Base-by-base conservation (phyloP, 53 echinoderm and acorn worm genomes). In the Hippasteria phrygiana region DNA sequence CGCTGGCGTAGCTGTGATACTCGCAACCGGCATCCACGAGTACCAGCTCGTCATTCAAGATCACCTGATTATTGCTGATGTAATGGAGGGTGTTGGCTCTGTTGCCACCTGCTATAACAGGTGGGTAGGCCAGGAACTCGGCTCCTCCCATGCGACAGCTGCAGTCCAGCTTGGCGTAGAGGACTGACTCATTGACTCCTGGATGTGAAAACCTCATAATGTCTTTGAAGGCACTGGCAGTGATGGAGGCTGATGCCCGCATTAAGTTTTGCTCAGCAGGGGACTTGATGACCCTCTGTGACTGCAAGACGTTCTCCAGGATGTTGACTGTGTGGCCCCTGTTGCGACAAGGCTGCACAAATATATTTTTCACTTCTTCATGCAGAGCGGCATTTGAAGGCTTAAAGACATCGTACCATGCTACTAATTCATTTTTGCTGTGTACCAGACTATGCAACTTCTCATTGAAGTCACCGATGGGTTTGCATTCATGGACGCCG, bases 1-100 rank as follows among this genome's bases (percentile, higher is more conserved):
- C 99, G 78, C 99, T 99, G 27, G 96, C 99, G 22, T 99, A 99
- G 26, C 99, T 96, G 88, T 99, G 99, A 54, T 93, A 99, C 88
- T 99, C 99, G 37, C 99, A 99, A 4, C 99, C 99, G 0, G 99
- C 99, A 74, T 99, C 99, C 99, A 99, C 96, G 24, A 99, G 75
- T 6, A 99, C 93, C 87, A 99, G 73, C 20, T 99, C 99, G 16
- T 89, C 90, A 59, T 91, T 89, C 27, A 88, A 39, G 38, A 99
- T 77, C 20, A 74, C 73, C 85, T 99, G 99, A 74, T 99, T 99
- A 55, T 99, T 99, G 78, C 84, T 96, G 55, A 96, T 91, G 93
- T 99, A 99, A 64, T 99, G 99, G 24, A 99, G 90, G 29, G 93
- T 96, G 80, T 99, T 99, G 47, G 99, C 96, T 45, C 99, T 80